These are phyloP conservation scores for Collichthys lucidus DNA, from an alignment of 2,113 vertebrate species.

Conservation along the genomic window DNA sequence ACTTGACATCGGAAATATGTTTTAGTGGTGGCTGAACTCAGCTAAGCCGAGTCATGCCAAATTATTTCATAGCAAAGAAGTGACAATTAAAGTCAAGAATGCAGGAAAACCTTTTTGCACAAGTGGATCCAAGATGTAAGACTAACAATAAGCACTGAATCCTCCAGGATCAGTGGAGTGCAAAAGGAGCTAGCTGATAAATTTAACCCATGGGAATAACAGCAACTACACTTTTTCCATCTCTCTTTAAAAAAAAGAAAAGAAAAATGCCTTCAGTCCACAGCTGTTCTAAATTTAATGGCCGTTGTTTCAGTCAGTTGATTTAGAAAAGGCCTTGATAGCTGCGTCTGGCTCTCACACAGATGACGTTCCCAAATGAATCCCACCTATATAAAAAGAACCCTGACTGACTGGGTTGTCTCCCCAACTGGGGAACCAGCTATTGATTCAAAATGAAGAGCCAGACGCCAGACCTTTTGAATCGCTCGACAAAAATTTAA, in stretches of 20 bases:
- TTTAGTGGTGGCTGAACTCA: neutral
- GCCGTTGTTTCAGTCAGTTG: conserved; percentile 50
- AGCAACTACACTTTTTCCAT: conserved; percentile 32
- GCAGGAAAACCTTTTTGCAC: conserved; percentile 11
- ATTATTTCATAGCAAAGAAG: neutral
- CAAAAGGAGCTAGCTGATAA: conserved; percentile 36
- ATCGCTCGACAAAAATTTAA: conserved; percentile 42
- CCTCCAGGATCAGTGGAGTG: neutral
- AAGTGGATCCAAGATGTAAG: conserved; percentile 4
- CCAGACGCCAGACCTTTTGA: conserved; percentile 44
- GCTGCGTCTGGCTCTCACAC: conserved; percentile 34
- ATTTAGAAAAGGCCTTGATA: conserved; percentile 46
- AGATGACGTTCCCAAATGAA: conserved; percentile 25
- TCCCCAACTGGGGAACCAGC: conserved; percentile 40
- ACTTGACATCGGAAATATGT: conserved; percentile 7
- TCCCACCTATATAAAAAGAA: conserved; percentile 30
- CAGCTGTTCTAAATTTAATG: conserved; percentile 53
- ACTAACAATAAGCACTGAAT: conserved; percentile 1
- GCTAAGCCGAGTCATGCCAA: neutral
- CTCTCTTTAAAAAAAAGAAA: neutral
- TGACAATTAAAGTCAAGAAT: neutral
- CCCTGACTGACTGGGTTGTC: conserved; percentile 39
- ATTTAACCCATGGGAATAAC: conserved; percentile 39
- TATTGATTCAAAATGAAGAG: conserved; percentile 30
- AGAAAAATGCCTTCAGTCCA: conserved; percentile 38